Percentiles rank a stretch among this genome's conserved stretches.
Conservation (phyloP, 2,888 invertebrate species). For the Cephonodes hylas region DNA sequence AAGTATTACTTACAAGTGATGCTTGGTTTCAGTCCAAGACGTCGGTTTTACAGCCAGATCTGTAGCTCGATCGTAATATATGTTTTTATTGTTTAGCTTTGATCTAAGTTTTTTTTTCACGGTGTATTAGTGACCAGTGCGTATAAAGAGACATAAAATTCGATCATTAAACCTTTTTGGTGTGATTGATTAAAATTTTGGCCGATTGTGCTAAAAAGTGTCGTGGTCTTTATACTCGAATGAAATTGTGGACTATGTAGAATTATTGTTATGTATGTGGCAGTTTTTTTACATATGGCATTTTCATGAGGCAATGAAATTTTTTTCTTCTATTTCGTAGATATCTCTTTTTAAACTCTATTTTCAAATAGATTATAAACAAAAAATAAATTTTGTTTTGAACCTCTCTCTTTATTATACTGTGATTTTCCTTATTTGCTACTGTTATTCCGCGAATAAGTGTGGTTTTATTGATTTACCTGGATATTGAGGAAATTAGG, state of each 20-base stretch:
- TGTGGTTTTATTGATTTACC: neutral
- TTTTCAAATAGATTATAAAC: no score
- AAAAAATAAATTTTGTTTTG: no score
- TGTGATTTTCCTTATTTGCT: neutral
- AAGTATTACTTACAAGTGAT: conserved; percentile 1
- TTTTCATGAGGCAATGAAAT: no score
- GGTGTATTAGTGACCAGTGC: neutral
- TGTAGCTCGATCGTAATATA: neutral
- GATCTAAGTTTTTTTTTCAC: neutral
- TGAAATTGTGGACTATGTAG: no score
- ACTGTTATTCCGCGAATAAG: neutral
- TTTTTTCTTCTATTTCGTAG: no score
- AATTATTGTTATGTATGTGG: no score
- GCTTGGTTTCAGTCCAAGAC: neutral
- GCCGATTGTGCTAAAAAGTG: no score
- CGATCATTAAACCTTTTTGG: no score
- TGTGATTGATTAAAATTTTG: no score
- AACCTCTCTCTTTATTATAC: neutral
- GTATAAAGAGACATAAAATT: neutral
- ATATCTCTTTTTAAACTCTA: no score
- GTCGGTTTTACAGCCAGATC: neutral
- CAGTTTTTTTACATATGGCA: no score
- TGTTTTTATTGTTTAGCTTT: neutral
- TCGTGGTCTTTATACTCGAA: no score
- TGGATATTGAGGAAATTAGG: neutral